Percentiles rank a stretch among this genome's conserved stretches.
These are phyloP conservation scores for Meta bourneti DNA, from an alignment of 2,888 invertebrate genomes.

Conservation along the genomic window DNA sequence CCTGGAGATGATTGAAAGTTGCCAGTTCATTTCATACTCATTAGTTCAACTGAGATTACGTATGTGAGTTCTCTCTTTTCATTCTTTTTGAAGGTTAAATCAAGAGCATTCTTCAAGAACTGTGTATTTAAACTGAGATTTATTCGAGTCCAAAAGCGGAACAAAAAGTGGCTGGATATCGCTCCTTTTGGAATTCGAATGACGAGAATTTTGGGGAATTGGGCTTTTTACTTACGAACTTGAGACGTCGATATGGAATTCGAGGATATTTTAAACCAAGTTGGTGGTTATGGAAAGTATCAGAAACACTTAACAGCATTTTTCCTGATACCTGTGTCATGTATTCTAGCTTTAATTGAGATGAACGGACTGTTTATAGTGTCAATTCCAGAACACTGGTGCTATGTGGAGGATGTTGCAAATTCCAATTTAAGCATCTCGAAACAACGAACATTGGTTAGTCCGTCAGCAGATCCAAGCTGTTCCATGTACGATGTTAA, in stretches of 20 bases:
- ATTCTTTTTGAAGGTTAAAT: too few species aligned
- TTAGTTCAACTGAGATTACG: too few species aligned
- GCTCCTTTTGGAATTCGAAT: too few species aligned
- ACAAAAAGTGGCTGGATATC: too few species aligned
- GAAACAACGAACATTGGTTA: constrained; percentile 82
- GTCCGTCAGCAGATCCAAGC: constrained; percentile 78
- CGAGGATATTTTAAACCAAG: constrained; percentile 84
- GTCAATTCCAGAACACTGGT: constrained; percentile 85
- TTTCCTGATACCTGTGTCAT: constrained; percentile 92
- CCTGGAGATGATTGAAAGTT: too few species aligned
- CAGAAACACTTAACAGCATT: constrained; percentile 89
- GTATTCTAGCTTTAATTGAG: constrained; percentile 88
- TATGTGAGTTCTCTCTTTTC: too few species aligned
- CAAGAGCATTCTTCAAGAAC: too few species aligned
- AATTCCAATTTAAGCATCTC: constrained; percentile 82
- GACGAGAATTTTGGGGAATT: too few species aligned
- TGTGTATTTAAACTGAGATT: too few species aligned
- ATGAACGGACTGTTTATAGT: constrained; percentile 71
- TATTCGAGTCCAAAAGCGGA: too few species aligned
- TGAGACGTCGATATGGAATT: constrained; percentile 68
- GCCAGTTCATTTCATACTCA: too few species aligned
- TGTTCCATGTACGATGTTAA: constrained; percentile 89
- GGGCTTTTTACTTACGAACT: background rate
- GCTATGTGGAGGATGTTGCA: constrained; percentile 86
- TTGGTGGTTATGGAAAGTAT: constrained; percentile 94